A percentile compares a stretch with the other conserved stretches of the same genome.
phyloP scores from a whole-genome alignment of 2,797 vertebrate species.

The Enteromius unitaeniatus region DNA sequence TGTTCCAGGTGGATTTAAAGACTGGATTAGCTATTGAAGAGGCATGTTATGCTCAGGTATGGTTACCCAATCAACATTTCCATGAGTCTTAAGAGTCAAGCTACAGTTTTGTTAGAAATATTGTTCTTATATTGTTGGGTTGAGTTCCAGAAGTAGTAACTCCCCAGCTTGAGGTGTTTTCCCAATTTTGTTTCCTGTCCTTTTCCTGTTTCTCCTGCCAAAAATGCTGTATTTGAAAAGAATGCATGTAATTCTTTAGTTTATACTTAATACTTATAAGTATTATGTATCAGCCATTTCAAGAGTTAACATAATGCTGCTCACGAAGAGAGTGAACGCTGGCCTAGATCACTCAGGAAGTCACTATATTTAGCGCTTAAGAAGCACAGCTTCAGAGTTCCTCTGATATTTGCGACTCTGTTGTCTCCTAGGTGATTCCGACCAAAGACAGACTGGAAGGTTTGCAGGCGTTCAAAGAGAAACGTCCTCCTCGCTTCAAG shows the following conservation, averaged over 20 bases:
- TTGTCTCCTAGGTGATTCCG: slow-evolving; percentile 87
- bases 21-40: slow-evolving; percentile 98
- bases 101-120: neutral
- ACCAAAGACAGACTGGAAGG: slow-evolving; percentile 97
- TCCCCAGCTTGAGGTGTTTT: neutral
- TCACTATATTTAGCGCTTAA: slow-evolving; percentile 15
- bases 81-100: neutral
- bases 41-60: slow-evolving; percentile 95
- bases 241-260: neutral
- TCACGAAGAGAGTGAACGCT: neutral
- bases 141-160: neutral
- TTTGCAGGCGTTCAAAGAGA: slow-evolving; percentile 95
- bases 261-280: no score
- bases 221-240: neutral
- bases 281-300: neutral
- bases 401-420: neutral
- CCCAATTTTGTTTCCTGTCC: neutral
- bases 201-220: neutral
- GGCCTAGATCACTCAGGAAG: neutral
- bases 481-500: slow-evolving; percentile 88
- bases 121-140: neutral
- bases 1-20: slow-evolving; percentile 88
- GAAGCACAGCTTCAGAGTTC: neutral
- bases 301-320: neutral
- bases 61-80: neutral